Evolutionary conservation across 2,113 vertebrate genomes (phyloP).

Genomic region (Leuciscus idus): DNA sequence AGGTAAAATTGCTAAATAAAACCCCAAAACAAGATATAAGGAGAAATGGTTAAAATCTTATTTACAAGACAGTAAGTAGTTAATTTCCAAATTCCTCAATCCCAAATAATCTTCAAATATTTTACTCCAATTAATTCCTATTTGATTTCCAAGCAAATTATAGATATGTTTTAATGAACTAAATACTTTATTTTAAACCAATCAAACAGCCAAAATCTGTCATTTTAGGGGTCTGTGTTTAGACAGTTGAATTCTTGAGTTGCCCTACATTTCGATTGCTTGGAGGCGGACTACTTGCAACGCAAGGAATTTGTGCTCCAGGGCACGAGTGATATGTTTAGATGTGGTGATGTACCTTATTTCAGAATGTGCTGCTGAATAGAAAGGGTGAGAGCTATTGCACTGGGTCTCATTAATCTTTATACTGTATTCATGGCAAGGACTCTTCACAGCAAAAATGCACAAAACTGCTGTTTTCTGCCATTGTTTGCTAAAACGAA

Average conservation of each 20-base stretch:
- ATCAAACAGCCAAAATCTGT: slow-evolving; percentile 21
- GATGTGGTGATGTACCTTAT: slow-evolving; percentile 62
- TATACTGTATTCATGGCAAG: slow-evolving; percentile 2
- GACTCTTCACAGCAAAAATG: slow-evolving; percentile 6
- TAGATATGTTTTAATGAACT: background rate
- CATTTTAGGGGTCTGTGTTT: slow-evolving; percentile 33
- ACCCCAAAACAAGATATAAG: background rate
- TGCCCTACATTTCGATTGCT: slow-evolving; percentile 69
- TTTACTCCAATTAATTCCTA: background rate
- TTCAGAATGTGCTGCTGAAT: slow-evolving; percentile 42
- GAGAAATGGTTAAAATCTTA: background rate
- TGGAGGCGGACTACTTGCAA: slow-evolving; percentile 60
- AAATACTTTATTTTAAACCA: background rate
- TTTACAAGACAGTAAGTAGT: background rate
- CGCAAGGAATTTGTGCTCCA: slow-evolving; percentile 69
- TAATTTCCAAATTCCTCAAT: background rate
- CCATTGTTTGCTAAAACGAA: background rate
- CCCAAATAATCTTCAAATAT: background rate
- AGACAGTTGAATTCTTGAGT: slow-evolving; percentile 56
- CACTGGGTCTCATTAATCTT: slow-evolving; percentile 36
- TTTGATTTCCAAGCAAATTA: background rate
- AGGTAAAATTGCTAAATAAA: background rate
- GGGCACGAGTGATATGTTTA: slow-evolving; percentile 70
- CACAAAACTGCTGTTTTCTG: slow-evolving; percentile 14
- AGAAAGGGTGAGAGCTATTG: slow-evolving; percentile 40